phyloP scores from a whole-genome alignment of 2,797 vertebrate species.

The Ciconia nigra region DNA sequence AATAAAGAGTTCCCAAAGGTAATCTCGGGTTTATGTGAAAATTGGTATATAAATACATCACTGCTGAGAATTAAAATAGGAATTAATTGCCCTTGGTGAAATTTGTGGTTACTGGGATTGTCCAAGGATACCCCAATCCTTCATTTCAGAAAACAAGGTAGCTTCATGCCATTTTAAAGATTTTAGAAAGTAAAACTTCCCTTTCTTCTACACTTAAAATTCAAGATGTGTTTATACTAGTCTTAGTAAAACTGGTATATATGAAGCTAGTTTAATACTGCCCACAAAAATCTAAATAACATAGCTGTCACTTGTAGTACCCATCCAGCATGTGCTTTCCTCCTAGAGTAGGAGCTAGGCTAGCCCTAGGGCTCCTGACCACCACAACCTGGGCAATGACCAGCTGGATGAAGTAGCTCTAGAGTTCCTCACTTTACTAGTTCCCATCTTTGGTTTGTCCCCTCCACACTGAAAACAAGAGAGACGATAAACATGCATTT shows the following conservation, averaged over 20 bases:
- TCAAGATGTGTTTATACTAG: not conserved
- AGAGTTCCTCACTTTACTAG: not conserved
- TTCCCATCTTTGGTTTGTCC: not conserved
- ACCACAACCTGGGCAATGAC: not conserved
- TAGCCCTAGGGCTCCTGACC: not conserved
- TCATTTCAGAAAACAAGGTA: not conserved
- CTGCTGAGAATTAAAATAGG: not conserved
- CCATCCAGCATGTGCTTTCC: not conserved
- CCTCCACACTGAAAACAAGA: not conserved
- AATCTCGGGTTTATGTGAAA: conserved; percentile 62
- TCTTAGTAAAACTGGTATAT: not conserved
- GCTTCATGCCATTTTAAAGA: not conserved
- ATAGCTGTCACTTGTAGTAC: not conserved
- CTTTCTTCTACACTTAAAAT: not conserved
- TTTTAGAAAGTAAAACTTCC: not conserved
- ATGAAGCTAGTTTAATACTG: not conserved
- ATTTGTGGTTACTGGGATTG: not conserved
- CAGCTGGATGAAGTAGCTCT: not conserved
- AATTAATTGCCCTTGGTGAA: not conserved
- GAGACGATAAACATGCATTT: not conserved
- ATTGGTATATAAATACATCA: not conserved
- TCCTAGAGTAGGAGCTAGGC: not conserved
- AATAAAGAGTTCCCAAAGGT: conserved; percentile 10
- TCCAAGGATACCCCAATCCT: not conserved
- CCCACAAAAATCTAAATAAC: not conserved